Percentiles rank a stretch among this genome's conserved stretches.
Evolutionary conservation across 1,140 invertebrate species (phyloP).

Genomic region (Paraescarpia echinospica): DNA sequence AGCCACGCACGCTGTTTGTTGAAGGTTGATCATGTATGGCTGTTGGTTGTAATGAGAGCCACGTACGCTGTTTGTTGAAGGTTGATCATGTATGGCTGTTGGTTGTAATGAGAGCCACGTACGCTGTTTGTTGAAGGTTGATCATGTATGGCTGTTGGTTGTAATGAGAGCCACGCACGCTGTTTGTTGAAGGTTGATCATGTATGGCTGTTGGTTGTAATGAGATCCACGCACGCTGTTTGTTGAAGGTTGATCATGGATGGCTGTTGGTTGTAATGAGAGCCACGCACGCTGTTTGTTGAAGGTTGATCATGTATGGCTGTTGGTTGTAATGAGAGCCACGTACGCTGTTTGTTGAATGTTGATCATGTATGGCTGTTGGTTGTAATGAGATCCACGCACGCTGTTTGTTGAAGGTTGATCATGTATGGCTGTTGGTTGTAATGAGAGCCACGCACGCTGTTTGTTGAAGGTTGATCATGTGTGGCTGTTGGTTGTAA

Average conservation of each 20-base stretch:
- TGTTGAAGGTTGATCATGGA: slow-evolving; percentile 73
- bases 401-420: slow-evolving; percentile 64
- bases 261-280: too few species aligned
- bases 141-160: slow-evolving; percentile 72
- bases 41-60: too few species aligned
- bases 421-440: slow-evolving; percentile 72
- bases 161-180: too few species aligned
- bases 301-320: slow-evolving; percentile 73
- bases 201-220: slow-evolving; percentile 71
- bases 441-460: too few species aligned
- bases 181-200: slow-evolving; percentile 68
- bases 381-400: too few species aligned
- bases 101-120: too few species aligned
- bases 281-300: slow-evolving; percentile 55
- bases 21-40: slow-evolving; percentile 73
- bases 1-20: slow-evolving; percentile 55
- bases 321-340: too few species aligned
- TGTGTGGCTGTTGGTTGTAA: too few species aligned
- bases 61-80: slow-evolving; percentile 61
- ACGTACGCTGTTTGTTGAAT: slow-evolving; percentile 61
- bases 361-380: slow-evolving; percentile 71
- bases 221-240: too few species aligned
- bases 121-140: slow-evolving; percentile 64
- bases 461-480: slow-evolving; percentile 68
- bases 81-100: slow-evolving; percentile 73